phyloP scores from a whole-genome alignment of 2,888 invertebrate genomes.

The Sphinx pinastri region DNA sequence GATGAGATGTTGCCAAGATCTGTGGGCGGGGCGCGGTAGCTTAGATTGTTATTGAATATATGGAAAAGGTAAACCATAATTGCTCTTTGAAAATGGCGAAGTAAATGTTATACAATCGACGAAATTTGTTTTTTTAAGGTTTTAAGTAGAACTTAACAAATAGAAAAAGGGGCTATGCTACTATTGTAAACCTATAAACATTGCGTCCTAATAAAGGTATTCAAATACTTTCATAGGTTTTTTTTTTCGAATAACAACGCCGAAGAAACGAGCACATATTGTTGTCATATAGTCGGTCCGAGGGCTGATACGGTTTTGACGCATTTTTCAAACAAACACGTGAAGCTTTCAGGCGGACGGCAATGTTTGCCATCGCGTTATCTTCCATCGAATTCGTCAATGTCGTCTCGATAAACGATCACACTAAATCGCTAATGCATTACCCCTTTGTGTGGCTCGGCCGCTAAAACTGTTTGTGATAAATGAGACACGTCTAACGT shows the following conservation, averaged over 20 bases:
- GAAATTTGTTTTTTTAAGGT: not conserved
- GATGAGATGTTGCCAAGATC: conserved; percentile 14
- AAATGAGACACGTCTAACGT: conserved; percentile 69
- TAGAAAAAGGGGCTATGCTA: too few species aligned
- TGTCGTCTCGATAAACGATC: conserved; percentile 64
- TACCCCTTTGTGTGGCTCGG: conserved; percentile 63
- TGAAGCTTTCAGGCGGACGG: conserved; percentile 29
- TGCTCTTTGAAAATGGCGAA: not conserved
- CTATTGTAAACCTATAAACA: too few species aligned
- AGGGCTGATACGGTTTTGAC: conserved; percentile 30
- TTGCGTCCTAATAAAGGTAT: too few species aligned
- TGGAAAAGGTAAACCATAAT: conserved; percentile 16
- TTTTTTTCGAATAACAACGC: too few species aligned
- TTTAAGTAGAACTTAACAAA: not conserved
- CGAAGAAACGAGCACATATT: not conserved
- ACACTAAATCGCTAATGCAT: conserved; percentile 60
- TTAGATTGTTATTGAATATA: conserved; percentile 24
- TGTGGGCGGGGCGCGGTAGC: conserved; percentile 15
- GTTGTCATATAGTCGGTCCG: conserved; percentile 30
- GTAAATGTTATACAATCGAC: not conserved
- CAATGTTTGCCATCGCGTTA: conserved; percentile 44
- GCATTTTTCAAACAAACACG: conserved; percentile 32
- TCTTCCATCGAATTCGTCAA: conserved; percentile 61
- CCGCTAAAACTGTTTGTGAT: conserved; percentile 66
- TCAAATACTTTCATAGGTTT: too few species aligned